These are phyloP conservation scores for Plumapathes pennacea DNA, from an alignment of 92 coral and sea anemone genomes.

Conservation along the genomic window DNA sequence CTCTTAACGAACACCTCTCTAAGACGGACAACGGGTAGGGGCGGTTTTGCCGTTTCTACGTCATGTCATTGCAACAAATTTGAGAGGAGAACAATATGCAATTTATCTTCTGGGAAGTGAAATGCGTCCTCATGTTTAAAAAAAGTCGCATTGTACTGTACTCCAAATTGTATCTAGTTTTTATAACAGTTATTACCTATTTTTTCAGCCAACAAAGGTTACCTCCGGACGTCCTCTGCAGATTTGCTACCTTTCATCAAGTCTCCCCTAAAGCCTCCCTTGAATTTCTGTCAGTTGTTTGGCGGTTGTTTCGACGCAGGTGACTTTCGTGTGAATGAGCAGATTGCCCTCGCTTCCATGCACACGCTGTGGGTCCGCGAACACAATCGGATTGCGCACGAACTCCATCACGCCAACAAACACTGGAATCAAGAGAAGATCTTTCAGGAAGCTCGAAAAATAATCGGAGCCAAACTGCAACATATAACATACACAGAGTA, in stretches of 20 bases:
- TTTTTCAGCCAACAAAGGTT: slow-evolving; percentile 56
- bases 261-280: slow-evolving; percentile 77
- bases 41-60: no score
- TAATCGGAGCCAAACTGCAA: slow-evolving; percentile 88
- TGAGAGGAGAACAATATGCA: no score
- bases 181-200: no score
- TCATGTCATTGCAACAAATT: no score
- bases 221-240: slow-evolving; percentile 49
- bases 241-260: slow-evolving; percentile 78
- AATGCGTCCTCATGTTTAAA: not conserved
- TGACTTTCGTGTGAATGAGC: slow-evolving; percentile 95
- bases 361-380: slow-evolving; percentile 95
- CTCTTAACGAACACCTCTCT: no score
- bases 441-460: slow-evolving; percentile 89
- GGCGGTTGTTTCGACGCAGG: slow-evolving; percentile 98
- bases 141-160: no score
- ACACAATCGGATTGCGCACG: slow-evolving; percentile 85
- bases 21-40: no score
- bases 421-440: slow-evolving; percentile 77
- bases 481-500: slow-evolving; percentile 85
- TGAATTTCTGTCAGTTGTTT: slow-evolving; percentile 79
- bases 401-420: slow-evolving; percentile 49
- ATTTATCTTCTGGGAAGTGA: not conserved
- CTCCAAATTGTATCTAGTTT: no score
- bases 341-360: slow-evolving; percentile 89